These are phyloP conservation scores for Drosophila recens DNA, from an alignment of 2,888 invertebrate genomes.

Conservation along the genomic window DNA sequence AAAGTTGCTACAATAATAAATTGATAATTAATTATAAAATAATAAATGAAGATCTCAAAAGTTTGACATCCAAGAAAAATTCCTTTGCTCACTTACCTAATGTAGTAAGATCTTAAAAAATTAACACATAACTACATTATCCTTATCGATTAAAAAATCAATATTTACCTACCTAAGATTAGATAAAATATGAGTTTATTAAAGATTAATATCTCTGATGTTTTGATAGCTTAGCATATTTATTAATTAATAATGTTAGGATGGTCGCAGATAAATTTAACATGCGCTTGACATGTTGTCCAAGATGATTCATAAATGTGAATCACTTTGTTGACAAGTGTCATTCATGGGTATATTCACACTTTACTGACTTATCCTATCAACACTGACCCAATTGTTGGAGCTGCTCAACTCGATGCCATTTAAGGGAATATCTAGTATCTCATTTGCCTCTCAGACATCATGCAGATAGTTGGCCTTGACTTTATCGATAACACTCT, in stretches of 20 bases:
- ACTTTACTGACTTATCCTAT: slow-evolving; percentile 15
- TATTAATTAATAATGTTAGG: slow-evolving; percentile 15
- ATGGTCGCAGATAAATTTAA: slow-evolving; percentile 18
- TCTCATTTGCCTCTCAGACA: neutral
- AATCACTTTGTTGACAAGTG: slow-evolving; percentile 14
- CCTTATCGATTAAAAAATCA: too few relatives aligned
- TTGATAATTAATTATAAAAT: neutral
- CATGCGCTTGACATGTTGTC: neutral
- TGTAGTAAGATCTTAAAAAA: too few relatives aligned
- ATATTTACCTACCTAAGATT: too few relatives aligned
- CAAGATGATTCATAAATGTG: slow-evolving; percentile 24
- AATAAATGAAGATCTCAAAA: neutral
- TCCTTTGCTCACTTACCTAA: too few relatives aligned
- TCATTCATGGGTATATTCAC: slow-evolving; percentile 5
- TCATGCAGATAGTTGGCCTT: slow-evolving; percentile 5
- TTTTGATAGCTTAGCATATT: slow-evolving; percentile 1
- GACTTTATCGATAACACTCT: slow-evolving; percentile 1
- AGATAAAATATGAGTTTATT: neutral
- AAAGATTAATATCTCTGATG: neutral
- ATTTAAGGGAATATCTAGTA: slow-evolving; percentile 8
- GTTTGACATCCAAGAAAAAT: too few relatives aligned
- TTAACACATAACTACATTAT: too few relatives aligned
- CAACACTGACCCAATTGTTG: slow-evolving; percentile 40
- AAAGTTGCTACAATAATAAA: neutral
- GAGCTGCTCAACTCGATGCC: slow-evolving; percentile 7